Evolutionary conservation across 2,113 vertebrate genomes (phyloP).

Genomic region (Dryoscopus gambensis): DNA sequence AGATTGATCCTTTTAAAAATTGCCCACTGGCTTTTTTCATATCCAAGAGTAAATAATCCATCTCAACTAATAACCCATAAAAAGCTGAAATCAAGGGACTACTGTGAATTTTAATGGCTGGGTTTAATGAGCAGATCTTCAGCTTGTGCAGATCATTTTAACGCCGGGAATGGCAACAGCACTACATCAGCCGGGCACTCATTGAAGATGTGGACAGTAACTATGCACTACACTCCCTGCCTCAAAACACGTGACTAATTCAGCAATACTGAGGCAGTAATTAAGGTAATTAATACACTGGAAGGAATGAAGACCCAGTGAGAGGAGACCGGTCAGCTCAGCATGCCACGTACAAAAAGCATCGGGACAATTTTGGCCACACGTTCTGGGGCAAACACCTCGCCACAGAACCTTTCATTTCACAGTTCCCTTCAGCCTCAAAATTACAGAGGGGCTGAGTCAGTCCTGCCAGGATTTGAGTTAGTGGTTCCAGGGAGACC

Average conservation of each 20-base stretch:
- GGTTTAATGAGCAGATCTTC: background rate
- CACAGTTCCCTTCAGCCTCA: background rate
- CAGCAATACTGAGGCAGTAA: background rate
- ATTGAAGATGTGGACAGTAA: background rate
- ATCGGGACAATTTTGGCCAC: background rate
- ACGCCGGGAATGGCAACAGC: background rate
- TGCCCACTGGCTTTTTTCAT: background rate
- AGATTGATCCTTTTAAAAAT: background rate
- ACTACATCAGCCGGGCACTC: background rate
- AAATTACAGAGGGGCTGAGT: constrained; percentile 8
- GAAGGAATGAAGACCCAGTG: background rate
- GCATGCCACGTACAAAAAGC: background rate
- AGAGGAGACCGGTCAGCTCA: background rate
- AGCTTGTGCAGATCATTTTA: background rate
- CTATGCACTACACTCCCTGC: background rate
- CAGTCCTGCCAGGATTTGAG: background rate
- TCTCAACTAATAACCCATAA: background rate
- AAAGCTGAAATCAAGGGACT: background rate
- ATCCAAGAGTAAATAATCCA: background rate
- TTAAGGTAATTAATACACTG: background rate
- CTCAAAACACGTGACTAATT: background rate
- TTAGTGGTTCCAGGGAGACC: background rate
- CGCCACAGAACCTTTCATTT: background rate
- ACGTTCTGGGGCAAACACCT: background rate
- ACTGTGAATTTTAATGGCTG: background rate